Evolutionary conservation across 2,888 invertebrate genomes (phyloP).

Genomic region (Sminthurides aquaticus): DNA sequence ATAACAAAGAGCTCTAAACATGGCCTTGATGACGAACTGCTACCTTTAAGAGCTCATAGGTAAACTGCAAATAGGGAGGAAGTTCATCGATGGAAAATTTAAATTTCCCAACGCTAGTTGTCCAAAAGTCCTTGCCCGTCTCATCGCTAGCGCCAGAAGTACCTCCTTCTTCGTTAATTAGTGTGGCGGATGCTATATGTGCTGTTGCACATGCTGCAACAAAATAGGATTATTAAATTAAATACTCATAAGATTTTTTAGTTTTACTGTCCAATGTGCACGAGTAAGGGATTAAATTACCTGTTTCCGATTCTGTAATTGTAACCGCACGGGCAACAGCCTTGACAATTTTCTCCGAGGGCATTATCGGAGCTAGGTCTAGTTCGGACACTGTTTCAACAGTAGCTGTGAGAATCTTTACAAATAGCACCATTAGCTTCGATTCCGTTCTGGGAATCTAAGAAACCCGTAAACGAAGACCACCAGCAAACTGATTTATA

Average conservation of each 20-base stretch:
- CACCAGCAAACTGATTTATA: background rate
- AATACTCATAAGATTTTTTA: background rate
- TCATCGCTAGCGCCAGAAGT: slow-evolving; percentile 21
- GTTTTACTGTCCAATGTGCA: background rate
- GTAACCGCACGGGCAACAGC: slow-evolving; percentile 77
- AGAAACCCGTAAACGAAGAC: background rate
- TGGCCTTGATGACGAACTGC: background rate
- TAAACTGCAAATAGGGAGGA: slow-evolving; percentile 85
- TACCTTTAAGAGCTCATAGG: slow-evolving; percentile 79
- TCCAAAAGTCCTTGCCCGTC: slow-evolving; percentile 82
- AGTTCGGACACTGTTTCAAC: slow-evolving; percentile 86
- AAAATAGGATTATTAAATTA: slow-evolving; percentile 29
- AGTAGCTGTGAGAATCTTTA: slow-evolving; percentile 94
- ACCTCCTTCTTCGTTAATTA: slow-evolving; percentile 60
- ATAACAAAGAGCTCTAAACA: background rate
- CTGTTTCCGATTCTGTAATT: slow-evolving; percentile 79
- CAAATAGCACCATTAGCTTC: too few species aligned
- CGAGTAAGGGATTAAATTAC: slow-evolving; percentile 47
- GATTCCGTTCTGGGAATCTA: slow-evolving; percentile 50
- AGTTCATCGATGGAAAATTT: slow-evolving; percentile 81
- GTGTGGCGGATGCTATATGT: slow-evolving; percentile 66
- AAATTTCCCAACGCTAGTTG: slow-evolving; percentile 86
- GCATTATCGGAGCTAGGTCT: slow-evolving; percentile 78
- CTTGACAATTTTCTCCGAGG: slow-evolving; percentile 61
- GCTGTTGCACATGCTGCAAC: slow-evolving; percentile 61